Conservation (phyloP, 2,888 invertebrate genomes). For the Teleogryllus oceanicus region DNA sequence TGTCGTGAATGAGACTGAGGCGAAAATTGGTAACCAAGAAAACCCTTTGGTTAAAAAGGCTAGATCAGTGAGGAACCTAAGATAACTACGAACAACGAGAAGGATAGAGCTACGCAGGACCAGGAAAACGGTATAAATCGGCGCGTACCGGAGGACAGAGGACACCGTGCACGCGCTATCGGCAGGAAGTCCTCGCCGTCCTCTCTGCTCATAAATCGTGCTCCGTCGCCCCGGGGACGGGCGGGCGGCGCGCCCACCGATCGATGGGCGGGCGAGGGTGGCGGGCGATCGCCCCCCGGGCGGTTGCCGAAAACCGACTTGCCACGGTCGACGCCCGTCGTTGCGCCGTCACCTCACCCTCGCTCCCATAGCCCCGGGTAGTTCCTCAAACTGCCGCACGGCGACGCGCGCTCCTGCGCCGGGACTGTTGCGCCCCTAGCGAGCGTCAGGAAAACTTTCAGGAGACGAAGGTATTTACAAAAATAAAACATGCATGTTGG, state of each 20-base stretch:
- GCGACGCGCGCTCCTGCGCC: neutral
- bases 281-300: neutral
- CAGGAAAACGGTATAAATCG: too few relatives aligned
- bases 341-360: neutral
- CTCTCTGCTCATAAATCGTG: neutral
- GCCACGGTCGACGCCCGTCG: too few relatives aligned
- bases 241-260: neutral
- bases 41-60: too few relatives aligned
- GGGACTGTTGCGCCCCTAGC: neutral
- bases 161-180: neutral
- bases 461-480: too few relatives aligned
- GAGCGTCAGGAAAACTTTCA: too few relatives aligned
- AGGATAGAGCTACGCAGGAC: too few relatives aligned
- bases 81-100: too few relatives aligned
- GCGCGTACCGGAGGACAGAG: neutral
- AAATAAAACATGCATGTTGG: too few relatives aligned
- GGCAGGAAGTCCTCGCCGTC: neutral
- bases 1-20: too few relatives aligned
- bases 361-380: neutral
- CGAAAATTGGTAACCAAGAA: too few relatives aligned
- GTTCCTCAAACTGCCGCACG: neutral
- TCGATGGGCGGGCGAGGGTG: neutral
- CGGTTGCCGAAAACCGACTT: neutral
- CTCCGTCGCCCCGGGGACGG: neutral
- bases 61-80: too few relatives aligned